Evolutionary conservation across 2,888 invertebrate genomes (phyloP), one percentile per base, ranked within the genome.

Genomic region (Timema podura): DNA sequence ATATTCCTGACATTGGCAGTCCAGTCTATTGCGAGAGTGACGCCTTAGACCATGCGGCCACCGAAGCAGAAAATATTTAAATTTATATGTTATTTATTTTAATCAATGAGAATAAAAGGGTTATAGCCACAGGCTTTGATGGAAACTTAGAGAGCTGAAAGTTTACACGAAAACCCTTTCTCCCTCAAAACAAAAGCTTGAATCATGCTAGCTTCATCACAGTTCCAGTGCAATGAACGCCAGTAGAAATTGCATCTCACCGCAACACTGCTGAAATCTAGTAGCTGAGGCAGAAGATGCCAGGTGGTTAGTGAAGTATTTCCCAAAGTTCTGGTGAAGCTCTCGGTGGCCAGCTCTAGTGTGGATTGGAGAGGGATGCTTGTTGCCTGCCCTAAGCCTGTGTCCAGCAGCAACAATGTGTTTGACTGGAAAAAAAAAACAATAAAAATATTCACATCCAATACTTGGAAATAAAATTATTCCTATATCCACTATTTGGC

Each of bases 341-440:
- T 78, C 10, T 78, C 78, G 45, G 77, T 75, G 5, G 80, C 78
- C 6, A 74, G 69, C 66, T 79, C 78, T 5, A 81, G 72, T 49
- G 80, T 77, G 0, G 77, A 77, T 16, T 76, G 72, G 16, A 79
- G 76, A 10, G 81, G 69, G 10, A 77, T 65, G 70, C 76, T 11
- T 72, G 77, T 0, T 72, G 76, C 75, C 47, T 73, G 69, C 59
- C 78, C 78, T 30, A 77, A 74, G 15, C 76, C 73, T 7, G 76
- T 70, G 72, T 82, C 78, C 8, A 82, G 72, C 59, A 78, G 68
- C n/a, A 82, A 68, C 5, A 82, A 70, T n/a, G 76, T 75, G 73
- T 81, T 80, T 7, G 78, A 76, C 79, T 79, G 73, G 9, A 77
- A 76, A 57, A 64, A 69, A 68, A 66, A 15, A 65, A 57, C 0